A percentile compares a stretch with the other conserved stretches of the same genome.
Conservation (phyloP, 2,113 vertebrate genomes). For the Perognathus longimembris region DNA sequence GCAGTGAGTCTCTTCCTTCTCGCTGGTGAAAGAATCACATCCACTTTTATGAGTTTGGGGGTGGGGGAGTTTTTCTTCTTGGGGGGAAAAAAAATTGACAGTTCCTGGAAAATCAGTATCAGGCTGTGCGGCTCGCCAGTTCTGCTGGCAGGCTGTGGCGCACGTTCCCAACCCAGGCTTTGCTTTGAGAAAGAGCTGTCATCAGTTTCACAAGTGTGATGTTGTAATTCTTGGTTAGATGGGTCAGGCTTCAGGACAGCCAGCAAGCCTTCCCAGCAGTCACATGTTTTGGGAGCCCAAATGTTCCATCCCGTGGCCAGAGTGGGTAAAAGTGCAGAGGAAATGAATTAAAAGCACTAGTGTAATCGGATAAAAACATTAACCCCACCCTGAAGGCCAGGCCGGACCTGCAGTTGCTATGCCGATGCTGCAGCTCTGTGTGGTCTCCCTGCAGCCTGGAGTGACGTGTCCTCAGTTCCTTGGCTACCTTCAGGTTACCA, state of each 20-base stretch:
- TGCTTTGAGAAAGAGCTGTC: slow-evolving; percentile 64
- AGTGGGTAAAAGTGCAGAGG: slow-evolving; percentile 8
- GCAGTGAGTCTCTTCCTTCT: background rate
- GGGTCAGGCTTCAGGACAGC: slow-evolving; percentile 12
- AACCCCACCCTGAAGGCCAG: background rate
- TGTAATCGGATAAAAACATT: slow-evolving; percentile 64
- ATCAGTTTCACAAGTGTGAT: slow-evolving; percentile 44
- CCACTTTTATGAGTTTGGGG: background rate
- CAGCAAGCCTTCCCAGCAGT: background rate
- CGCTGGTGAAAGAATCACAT: background rate
- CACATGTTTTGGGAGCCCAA: background rate
- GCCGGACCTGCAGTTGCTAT: slow-evolving; percentile 39
- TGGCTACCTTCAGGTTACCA: slow-evolving; percentile 37
- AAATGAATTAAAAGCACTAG: background rate
- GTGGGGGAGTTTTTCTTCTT: slow-evolving; percentile 11
- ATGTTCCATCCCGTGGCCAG: slow-evolving; percentile 1
- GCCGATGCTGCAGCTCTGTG: background rate
- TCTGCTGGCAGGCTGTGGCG: background rate
- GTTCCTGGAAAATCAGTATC: slow-evolving; percentile 12
- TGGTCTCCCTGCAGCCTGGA: background rate
- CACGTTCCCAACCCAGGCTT: slow-evolving; percentile 40
- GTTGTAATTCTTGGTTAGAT: slow-evolving; percentile 21
- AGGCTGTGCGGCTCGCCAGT: background rate
- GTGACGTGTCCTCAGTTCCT: background rate
- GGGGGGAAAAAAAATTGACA: background rate